These are phyloP conservation scores for Cyrtonyx montezumae DNA, from an alignment of 2,113 vertebrate genomes.

Conservation along the genomic window DNA sequence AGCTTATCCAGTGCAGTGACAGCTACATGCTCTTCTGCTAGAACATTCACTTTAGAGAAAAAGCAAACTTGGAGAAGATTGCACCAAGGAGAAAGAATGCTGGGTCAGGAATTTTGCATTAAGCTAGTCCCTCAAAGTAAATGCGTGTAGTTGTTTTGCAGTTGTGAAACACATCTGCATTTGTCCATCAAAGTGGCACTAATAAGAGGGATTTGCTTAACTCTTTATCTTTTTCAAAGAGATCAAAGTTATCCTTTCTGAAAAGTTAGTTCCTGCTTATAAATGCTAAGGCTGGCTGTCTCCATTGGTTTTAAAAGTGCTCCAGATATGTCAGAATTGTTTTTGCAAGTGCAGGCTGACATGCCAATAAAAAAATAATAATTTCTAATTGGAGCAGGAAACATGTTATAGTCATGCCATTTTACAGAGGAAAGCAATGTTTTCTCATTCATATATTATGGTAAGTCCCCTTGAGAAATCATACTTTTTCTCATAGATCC, in stretches of 20 bases:
- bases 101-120: background rate
- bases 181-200: background rate
- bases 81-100: background rate
- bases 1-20: background rate
- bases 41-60: background rate
- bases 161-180: background rate
- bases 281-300: constrained; percentile 36
- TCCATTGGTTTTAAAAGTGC: constrained; percentile 58
- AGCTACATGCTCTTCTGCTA: background rate
- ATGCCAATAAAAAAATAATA: constrained; percentile 60
- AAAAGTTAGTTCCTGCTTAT: constrained; percentile 38
- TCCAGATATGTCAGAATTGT: constrained; percentile 65
- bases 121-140: background rate
- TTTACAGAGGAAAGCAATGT: constrained; percentile 41
- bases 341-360: constrained; percentile 49
- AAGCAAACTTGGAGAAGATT: background rate
- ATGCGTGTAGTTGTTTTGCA: background rate
- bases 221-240: constrained; percentile 47
- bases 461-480: constrained; percentile 22
- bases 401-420: constrained; percentile 8
- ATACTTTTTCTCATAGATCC: constrained; percentile 12
- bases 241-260: constrained; percentile 23
- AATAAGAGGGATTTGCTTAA: background rate
- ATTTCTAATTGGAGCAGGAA: constrained; percentile 54
- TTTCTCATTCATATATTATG: constrained; percentile 23